These are phyloP conservation scores for Calephelis perditalis DNA, from an alignment of 2,888 invertebrate species.

Conservation along the genomic window DNA sequence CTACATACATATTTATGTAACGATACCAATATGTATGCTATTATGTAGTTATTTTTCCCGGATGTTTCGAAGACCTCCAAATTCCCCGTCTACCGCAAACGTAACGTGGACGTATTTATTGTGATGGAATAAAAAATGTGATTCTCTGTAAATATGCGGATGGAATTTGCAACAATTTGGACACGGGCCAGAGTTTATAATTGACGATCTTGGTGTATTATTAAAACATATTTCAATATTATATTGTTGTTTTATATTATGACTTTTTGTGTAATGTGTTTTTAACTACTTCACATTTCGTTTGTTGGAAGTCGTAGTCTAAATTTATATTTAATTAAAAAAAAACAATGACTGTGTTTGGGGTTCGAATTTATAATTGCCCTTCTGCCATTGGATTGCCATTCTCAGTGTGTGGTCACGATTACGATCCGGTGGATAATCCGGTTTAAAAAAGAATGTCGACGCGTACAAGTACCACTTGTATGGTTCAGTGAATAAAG, in stretches of 20 bases:
- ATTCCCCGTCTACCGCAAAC: background rate
- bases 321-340: no score
- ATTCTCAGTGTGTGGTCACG: no score
- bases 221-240: background rate
- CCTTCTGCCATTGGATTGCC: no score
- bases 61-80: background rate
- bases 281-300: background rate
- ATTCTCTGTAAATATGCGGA: slow-evolving; percentile 1
- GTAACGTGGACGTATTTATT: background rate
- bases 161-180: slow-evolving; percentile 7
- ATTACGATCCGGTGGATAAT: no score
- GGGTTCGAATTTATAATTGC: no score
- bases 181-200: slow-evolving; percentile 2
- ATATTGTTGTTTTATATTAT: background rate
- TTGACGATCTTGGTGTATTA: slow-evolving; percentile 6
- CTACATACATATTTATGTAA: no score
- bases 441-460: no score
- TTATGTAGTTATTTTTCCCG: background rate
- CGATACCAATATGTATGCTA: no score
- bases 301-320: no score
- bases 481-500: no score
- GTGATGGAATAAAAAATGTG: slow-evolving; percentile 1
- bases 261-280: background rate
- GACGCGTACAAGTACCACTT: no score
- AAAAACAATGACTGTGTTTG: no score